phyloP scores from a whole-genome alignment of 2,888 invertebrate species.

The Muscina levida region DNA sequence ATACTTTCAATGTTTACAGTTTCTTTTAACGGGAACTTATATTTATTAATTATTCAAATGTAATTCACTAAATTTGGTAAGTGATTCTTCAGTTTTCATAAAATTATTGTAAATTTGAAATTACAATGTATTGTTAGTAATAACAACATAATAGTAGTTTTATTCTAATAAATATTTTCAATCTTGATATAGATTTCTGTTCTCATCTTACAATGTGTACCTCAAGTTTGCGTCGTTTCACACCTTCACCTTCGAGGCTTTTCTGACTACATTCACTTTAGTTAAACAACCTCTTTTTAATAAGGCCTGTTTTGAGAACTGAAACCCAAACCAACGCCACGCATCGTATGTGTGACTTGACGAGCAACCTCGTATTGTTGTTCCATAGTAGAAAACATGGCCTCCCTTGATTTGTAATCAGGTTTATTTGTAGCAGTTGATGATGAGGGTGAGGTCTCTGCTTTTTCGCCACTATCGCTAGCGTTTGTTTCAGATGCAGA shows the following conservation, averaged over 20 bases:
- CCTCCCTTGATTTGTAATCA: conserved; percentile 82
- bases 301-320: conserved; percentile 81
- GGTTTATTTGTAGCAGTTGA: conserved; percentile 63
- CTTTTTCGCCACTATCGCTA: conserved; percentile 49
- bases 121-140: not conserved
- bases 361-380: conserved; percentile 98
- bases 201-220: not conserved
- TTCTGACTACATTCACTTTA: too few species aligned
- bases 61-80: conserved; percentile 23
- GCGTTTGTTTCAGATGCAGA: conserved; percentile 41
- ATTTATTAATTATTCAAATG: not conserved
- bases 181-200: not conserved
- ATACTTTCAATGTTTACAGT: too few species aligned
- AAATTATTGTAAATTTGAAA: conserved; percentile 7
- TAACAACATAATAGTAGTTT: not conserved
- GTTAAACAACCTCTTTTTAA: conserved; percentile 44
- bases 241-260: not conserved
- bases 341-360: conserved; percentile 96
- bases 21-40: not conserved
- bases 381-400: conserved; percentile 95
- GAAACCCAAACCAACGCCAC: conserved; percentile 92
- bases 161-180: not conserved
- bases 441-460: conserved; percentile 33
- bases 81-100: not conserved
- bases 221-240: not conserved